These are phyloP conservation scores for Cheirogaleus medius DNA, from an alignment of 2,113 vertebrate genomes.

Conservation along the genomic window DNA sequence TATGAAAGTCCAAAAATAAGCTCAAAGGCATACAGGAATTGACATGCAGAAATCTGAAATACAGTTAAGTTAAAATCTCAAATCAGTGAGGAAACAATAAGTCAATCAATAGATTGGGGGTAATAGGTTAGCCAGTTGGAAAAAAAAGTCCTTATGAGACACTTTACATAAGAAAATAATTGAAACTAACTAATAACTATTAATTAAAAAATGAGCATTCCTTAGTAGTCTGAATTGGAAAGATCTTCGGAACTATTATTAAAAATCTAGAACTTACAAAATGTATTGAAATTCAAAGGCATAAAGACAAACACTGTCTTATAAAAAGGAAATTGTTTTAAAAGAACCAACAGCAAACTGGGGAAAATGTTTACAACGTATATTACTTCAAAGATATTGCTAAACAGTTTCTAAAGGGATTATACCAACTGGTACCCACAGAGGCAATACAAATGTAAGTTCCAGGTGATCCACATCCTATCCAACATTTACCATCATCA, in stretches of 20 bases:
- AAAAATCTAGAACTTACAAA: neutral
- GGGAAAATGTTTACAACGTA: neutral
- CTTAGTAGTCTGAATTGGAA: neutral
- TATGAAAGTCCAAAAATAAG: neutral
- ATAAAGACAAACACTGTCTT: neutral
- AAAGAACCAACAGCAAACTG: neutral
- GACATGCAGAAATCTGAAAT: neutral
- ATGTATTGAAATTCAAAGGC: neutral
- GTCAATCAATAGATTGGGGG: neutral
- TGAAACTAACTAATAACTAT: neutral
- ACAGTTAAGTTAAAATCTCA: neutral
- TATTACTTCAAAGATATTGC: neutral
- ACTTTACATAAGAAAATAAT: neutral
- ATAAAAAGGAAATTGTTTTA: neutral
- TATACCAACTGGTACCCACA: too few species aligned
- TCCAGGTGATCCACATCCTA: neutral
- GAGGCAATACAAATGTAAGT: neutral
- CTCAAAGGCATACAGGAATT: neutral
- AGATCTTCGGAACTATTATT: neutral
- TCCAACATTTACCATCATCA: accelerated
- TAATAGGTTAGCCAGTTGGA: neutral
- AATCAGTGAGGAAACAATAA: neutral
- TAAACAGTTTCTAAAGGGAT: neutral
- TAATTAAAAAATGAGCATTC: neutral
- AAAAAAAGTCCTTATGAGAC: neutral